Conservation (phyloP, 1,140 invertebrate genomes). For the Daktulosphaira vitifoliae region DNA sequence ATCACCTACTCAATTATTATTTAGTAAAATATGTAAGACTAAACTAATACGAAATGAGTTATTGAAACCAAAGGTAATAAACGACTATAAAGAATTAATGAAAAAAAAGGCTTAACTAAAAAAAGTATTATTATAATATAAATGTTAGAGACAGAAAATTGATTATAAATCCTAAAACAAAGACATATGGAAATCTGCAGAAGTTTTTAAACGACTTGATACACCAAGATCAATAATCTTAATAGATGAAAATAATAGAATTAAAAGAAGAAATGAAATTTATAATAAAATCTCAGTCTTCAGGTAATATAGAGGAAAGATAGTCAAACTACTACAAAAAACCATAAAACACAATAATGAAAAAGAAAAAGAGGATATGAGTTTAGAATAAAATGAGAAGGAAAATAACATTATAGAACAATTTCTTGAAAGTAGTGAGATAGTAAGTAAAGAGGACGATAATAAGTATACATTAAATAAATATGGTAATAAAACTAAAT, state of each 20-base stretch:
- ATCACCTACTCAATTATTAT: conserved; percentile 11
- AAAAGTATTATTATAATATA: conserved; percentile 13
- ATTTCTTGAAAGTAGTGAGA: too few species aligned
- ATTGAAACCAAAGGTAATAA: background rate
- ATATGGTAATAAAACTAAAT: too few species aligned
- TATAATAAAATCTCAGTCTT: background rate
- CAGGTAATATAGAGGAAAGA: background rate
- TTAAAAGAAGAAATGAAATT: conserved; percentile 10
- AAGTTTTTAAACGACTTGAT: background rate
- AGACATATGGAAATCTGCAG: background rate
- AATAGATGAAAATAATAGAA: conserved; percentile 9
- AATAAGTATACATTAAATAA: too few species aligned
- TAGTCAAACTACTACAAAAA: too few species aligned
- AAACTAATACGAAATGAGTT: background rate
- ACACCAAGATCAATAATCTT: background rate
- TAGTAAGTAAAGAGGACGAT: too few species aligned
- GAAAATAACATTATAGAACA: too few species aligned
- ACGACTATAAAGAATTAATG: background rate
- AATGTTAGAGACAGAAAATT: background rate
- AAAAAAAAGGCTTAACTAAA: background rate
- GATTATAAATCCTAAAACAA: conserved; percentile 2
- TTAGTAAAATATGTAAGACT: background rate
- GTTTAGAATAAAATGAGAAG: too few species aligned
- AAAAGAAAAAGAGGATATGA: too few species aligned
- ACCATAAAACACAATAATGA: too few species aligned